Evolutionary conservation across 1,140 invertebrate species (phyloP).

Genomic region (Onthophagus taurus): DNA sequence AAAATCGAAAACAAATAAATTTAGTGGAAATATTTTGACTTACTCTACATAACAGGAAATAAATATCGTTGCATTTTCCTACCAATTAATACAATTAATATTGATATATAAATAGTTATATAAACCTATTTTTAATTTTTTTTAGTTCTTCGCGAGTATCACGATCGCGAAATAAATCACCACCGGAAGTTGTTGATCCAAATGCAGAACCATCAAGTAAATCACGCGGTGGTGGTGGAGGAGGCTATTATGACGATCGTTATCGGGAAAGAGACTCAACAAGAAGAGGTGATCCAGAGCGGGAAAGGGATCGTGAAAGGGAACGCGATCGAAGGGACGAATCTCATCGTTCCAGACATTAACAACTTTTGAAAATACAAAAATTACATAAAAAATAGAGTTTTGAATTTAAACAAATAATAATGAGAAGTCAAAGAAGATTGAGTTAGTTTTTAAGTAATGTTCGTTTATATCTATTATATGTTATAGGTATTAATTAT

Average conservation of each 20-base stretch:
- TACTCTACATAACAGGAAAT: no score
- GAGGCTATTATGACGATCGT: conserved; percentile 77
- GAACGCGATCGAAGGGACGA: conserved; percentile 60
- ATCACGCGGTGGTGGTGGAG: no score
- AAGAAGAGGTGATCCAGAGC: conserved; percentile 52
- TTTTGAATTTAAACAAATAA: no score
- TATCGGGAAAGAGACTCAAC: conserved; percentile 53
- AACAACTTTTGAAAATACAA: conserved; percentile 19
- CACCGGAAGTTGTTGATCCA: conserved; percentile 46
- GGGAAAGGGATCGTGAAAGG: conserved; percentile 53
- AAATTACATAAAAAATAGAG: conserved; percentile 5
- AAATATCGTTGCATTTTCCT: no score
- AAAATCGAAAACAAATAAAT: no score
- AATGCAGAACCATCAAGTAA: conserved; percentile 46
- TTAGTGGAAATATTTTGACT: no score
- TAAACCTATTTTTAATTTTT: no score
- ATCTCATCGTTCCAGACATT: conserved; percentile 62
- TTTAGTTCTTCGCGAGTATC: conserved; percentile 37
- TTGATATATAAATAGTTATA: no score
- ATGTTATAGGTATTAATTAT: background rate
- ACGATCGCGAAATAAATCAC: conserved; percentile 45
- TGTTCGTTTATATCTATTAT: conserved; percentile 1
- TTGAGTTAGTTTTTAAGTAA: conserved; percentile 3
- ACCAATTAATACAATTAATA: no score
- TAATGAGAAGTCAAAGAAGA: no score